These are phyloP conservation scores for Epinotia ramella DNA, from an alignment of 2,888 invertebrate species.

Conservation along the genomic window DNA sequence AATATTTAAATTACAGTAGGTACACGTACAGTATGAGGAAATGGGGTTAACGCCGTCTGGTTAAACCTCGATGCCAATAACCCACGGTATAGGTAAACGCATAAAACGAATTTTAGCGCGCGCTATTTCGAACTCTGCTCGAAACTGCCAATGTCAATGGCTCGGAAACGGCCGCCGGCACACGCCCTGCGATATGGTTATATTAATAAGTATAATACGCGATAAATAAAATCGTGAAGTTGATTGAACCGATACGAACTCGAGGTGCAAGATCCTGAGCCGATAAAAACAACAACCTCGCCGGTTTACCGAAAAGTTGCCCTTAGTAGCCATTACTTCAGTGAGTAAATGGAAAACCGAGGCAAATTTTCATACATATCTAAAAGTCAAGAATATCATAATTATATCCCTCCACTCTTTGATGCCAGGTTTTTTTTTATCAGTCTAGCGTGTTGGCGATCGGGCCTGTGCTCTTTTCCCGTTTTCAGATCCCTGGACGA, in stretches of 20 bases:
- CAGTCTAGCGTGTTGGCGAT: too few relatives aligned
- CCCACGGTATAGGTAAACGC: constrained; percentile 51
- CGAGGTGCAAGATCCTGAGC: constrained; percentile 25
- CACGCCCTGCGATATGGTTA: constrained; percentile 50
- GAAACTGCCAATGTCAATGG: constrained; percentile 76
- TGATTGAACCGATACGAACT: constrained; percentile 63
- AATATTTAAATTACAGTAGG: constrained; percentile 31
- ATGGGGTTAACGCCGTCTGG: constrained; percentile 46
- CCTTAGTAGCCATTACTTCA: too few relatives aligned
- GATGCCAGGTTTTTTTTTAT: too few relatives aligned
- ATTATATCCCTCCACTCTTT: too few relatives aligned
- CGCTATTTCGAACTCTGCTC: constrained; percentile 67
- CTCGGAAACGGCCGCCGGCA: constrained; percentile 65
- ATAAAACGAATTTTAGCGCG: constrained; percentile 57
- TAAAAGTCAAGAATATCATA: too few relatives aligned
- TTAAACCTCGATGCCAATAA: constrained; percentile 55
- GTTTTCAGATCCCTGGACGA: too few relatives aligned
- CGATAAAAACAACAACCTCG: constrained; percentile 15
- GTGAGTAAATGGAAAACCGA: too few relatives aligned
- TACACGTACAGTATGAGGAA: constrained; percentile 16
- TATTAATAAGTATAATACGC: constrained; percentile 45
- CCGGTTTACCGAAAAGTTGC: background rate
- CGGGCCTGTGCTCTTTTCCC: too few relatives aligned
- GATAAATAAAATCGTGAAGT: constrained; percentile 69
- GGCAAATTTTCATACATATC: too few relatives aligned